Evolutionary conservation across 1,140 invertebrate species (phyloP), one percentile per base, ranked within the genome.

Genomic region (Copidosoma floridanum): DNA sequence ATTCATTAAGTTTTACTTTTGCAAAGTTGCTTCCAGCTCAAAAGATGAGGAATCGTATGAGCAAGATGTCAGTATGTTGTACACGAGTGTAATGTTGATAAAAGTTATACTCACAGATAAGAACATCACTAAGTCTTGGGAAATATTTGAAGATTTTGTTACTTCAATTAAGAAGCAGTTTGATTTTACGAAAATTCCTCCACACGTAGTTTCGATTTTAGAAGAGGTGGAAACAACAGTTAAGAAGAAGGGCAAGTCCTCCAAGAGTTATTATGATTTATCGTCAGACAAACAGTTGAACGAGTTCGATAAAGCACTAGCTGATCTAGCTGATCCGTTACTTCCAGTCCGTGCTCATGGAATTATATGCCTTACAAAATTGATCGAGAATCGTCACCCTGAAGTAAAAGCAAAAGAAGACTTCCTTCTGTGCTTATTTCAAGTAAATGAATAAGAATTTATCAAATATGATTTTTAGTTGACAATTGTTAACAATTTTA

Each of bases 341-440:
- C 71, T 94, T n/a, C 92, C 92, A 7, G 83, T 90, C 1, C 83
- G 87, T 72, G 91, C 88, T 18, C 92, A 95, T 81, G 93, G 87
- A 8, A 73, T 94, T 20, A 85, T 93, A 57, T 75, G 82, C 50
- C 72, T 95, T 10, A 86, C 84, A 23, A 89, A 86, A 80, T 76
- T 95, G 6, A 81, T 96, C 24, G 82, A 88, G 69, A 73, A 76
- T 10, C 83, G 81, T 64, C 86, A 94, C 80, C 46, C 75, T 20
- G 83, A 85, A 63, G 81, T 86, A 16, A 67, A 87, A 32, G 79
- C 84, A 1, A 87, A 88, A 65, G 87, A 87, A 68, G 82, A 88
- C 56, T 81, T 85, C 63, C 61, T 94, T 21, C 78, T 92, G 35
- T 85, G 85, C 68, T 75, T 93, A 10, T 88, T 92, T 71, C 82